Evolutionary conservation across 2,113 vertebrate genomes (phyloP), one percentile per base, ranked within the genome.

Genomic region (Otocyon megalotis): DNA sequence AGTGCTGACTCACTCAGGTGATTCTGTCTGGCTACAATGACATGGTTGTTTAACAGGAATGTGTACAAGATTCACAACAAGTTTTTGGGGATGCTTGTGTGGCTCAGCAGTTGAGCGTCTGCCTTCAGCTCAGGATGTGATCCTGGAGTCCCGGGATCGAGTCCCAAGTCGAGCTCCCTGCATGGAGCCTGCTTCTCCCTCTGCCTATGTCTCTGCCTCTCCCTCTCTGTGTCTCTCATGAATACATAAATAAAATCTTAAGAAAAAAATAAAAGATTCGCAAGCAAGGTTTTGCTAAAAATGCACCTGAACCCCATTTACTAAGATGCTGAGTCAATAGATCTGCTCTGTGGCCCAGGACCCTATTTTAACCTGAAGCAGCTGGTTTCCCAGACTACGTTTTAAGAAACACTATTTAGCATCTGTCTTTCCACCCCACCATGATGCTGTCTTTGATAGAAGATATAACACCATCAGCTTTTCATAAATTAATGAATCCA

Each of bases 401-500:
- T 86, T 82, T 56, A 65, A 80, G 72, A 89, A 86, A 79, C n/a
- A 58, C 43, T 30, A 48, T 77, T 67, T 83, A 81, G 54, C 86
- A 15, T 13, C 60, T 79, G 58, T 43, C 89, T 50, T 90, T 88
- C 76, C 32, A 60, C 16, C 24, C 88, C n/a, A 19, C 48, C 30
- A 32, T 37, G 50, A 72, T 48, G 56, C 60, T 72, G 77, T 28
- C 60, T 86, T 63, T 86, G 43, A 77, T 76, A 76, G 63, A 92
- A 32, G 26, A 89, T 72, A 54, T 54, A 37, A 20, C 19, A 88
- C 26, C 22, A 12, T 62, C 19, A 74, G 62, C 3, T 63, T 20
- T 89, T 96, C 74, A 48, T 81, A 92, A 88, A 82, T 90, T 19
- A 88, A 32, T 60, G 53, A 86, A 53, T 84, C n/a, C 26, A 26